These are phyloP conservation scores for Octonoba sinensis DNA, from an alignment of 2,888 invertebrate genomes.

Conservation along the genomic window DNA sequence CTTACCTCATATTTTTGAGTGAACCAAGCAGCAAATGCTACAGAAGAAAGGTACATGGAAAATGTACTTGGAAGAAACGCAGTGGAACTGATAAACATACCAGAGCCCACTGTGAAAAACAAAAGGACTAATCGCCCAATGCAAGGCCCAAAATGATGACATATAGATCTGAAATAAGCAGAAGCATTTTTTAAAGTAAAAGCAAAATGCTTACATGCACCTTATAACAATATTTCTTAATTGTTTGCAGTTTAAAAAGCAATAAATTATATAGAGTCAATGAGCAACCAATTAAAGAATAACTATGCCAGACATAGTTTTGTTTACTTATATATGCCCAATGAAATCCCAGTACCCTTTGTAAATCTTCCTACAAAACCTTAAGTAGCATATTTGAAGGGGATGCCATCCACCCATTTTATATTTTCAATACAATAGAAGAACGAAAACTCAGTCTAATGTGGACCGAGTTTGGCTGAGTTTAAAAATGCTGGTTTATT, in stretches of 20 bases:
- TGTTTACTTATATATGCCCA: no score
- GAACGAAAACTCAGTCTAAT: no score
- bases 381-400: no score
- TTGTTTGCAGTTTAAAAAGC: neutral
- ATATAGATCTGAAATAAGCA: conserved; percentile 64
- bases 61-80: conserved; percentile 96
- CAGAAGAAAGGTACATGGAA: conserved; percentile 87
- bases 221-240: no score
- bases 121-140: conserved; percentile 86
- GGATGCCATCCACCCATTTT: no score
- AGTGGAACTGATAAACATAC: conserved; percentile 88
- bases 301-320: no score
- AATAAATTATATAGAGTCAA: neutral
- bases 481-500: no score
- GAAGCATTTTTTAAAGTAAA: neutral
- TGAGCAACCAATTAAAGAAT: no score
- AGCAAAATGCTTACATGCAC: neutral
- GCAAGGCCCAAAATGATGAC: conserved; percentile 81
- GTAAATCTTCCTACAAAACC: no score
- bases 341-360: no score
- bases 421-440: no score
- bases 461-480: no score
- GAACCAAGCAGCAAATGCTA: conserved; percentile 92
- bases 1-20: conserved; percentile 77
- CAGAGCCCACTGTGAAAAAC: conserved; percentile 86